Evolutionary conservation across 1,140 invertebrate species (phyloP).

Genomic region (Delia radicum): DNA sequence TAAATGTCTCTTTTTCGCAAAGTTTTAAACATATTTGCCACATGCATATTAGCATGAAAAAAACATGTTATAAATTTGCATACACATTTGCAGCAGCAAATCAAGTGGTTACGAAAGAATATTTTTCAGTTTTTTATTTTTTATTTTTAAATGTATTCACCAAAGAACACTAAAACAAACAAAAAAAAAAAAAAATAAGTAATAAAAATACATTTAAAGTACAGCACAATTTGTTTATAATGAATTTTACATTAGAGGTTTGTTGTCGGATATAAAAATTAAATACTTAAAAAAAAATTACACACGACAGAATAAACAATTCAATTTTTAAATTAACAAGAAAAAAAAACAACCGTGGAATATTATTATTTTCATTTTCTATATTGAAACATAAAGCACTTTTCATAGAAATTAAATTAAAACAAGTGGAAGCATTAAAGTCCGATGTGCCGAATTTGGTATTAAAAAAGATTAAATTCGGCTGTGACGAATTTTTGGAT

Average conservation of each 20-base stretch:
- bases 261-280: background rate
- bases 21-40: background rate
- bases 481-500: no score
- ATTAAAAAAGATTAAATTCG: no score
- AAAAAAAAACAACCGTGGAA: no score
- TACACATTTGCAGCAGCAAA: background rate
- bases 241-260: background rate
- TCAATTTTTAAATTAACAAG: background rate
- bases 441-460: no score
- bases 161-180: no score
- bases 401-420: no score
- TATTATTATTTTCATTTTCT: no score
- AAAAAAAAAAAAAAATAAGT: background rate
- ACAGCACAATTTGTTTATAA: background rate
- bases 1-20: no score
- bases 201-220: background rate
- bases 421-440: no score
- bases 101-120: background rate
- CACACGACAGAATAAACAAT: background rate
- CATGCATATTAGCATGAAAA: background rate
- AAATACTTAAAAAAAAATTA: background rate
- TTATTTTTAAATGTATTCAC: background rate
- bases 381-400: no score
- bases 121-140: background rate
- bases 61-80: background rate